phyloP scores from a whole-genome alignment of 2,113 vertebrate species.

The Rhinoptilus africanus region DNA sequence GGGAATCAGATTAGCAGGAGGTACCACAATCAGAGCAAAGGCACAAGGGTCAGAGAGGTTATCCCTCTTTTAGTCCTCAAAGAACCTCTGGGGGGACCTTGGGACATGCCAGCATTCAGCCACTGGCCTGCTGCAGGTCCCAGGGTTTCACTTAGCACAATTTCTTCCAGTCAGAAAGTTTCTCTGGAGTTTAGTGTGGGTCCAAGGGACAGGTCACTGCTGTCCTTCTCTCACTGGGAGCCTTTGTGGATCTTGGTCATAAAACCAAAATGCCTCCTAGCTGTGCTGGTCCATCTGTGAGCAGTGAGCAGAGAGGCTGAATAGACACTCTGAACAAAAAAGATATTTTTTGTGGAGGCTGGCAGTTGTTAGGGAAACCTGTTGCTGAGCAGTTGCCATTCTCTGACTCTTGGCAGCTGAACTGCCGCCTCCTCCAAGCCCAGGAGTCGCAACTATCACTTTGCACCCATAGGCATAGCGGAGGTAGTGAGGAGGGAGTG shows the following conservation, averaged over 20 bases:
- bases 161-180: not conserved
- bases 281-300: not conserved
- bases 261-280: not conserved
- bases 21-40: not conserved
- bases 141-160: not conserved
- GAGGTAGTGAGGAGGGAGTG: not conserved
- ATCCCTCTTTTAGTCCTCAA: not conserved
- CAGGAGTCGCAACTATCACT: not conserved
- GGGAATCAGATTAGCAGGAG: not conserved
- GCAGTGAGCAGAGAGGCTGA: not conserved
- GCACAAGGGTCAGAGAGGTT: not conserved
- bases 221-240: not conserved
- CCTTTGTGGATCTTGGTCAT: not conserved
- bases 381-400: not conserved
- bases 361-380: not conserved
- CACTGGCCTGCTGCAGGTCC: not conserved
- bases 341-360: not conserved
- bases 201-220: not conserved
- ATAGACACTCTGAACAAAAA: not conserved
- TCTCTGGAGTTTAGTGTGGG: not conserved
- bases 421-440: not conserved
- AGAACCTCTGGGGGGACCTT: not conserved
- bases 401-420: not conserved
- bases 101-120: not conserved
- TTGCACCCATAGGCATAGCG: rapidly evolving